A percentile compares a stretch with the other conserved stretches of the same genome.
Evolutionary conservation across 2,113 vertebrate genomes (phyloP).

Genomic region (Rhinichthys klamathensis): DNA sequence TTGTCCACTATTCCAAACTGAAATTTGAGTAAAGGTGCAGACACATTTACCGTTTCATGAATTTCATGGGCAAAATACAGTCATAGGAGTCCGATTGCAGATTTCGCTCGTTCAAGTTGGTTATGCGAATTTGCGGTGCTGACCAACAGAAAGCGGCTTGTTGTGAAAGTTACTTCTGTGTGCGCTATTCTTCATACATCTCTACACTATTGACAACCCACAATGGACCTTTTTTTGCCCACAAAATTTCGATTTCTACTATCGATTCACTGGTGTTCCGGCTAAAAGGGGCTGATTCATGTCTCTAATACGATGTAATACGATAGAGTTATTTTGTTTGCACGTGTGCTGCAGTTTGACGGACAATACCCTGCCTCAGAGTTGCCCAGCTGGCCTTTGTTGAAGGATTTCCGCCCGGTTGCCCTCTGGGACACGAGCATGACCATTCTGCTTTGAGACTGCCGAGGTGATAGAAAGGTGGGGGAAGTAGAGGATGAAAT

Average conservation of each 20-base stretch:
- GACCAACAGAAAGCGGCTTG: too few relatives aligned
- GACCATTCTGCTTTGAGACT: conserved; percentile 65
- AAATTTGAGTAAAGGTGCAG: not conserved
- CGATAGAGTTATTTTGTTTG: conserved; percentile 14
- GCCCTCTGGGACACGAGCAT: conserved; percentile 67
- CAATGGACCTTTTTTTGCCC: too few relatives aligned
- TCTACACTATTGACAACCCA: too few relatives aligned
- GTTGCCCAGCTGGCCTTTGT: conserved; percentile 73
- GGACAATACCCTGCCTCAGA: not conserved
- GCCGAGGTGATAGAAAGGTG: conserved; percentile 59
- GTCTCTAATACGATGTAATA: not conserved
- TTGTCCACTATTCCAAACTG: not conserved
- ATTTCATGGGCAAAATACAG: too few relatives aligned
- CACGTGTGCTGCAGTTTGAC: conserved; percentile 13
- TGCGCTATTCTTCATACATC: too few relatives aligned
- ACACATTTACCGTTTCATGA: too few relatives aligned
- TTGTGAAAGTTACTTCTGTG: too few relatives aligned
- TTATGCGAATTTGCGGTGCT: too few relatives aligned
- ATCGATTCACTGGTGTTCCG: not conserved
- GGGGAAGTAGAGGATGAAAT: conserved; percentile 56
- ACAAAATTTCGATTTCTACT: not conserved
- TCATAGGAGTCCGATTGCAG: too few relatives aligned
- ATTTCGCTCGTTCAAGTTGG: too few relatives aligned
- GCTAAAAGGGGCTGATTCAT: not conserved
- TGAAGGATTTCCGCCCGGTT: conserved; percentile 74